phyloP scores from a whole-genome alignment of 1,140 invertebrate species.

The Meloidogyne hapla region DNA sequence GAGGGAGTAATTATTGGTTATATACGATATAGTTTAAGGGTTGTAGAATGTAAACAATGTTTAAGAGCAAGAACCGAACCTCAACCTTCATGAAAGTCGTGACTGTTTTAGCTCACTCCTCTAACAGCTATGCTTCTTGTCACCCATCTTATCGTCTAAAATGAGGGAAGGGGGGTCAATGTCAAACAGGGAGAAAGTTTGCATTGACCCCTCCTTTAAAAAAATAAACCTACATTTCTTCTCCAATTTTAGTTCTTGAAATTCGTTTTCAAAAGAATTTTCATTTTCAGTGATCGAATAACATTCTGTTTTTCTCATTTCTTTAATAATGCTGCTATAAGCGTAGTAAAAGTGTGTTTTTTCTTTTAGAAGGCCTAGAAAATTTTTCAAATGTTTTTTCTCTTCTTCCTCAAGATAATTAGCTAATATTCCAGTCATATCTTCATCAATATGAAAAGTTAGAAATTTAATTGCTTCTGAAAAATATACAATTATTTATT shows the following conservation, averaged over 20 bases:
- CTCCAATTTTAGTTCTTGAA: neutral
- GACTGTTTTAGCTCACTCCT: too few relatives aligned
- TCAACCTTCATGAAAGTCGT: too few relatives aligned
- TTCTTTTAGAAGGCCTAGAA: neutral
- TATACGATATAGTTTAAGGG: too few relatives aligned
- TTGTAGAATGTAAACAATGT: too few relatives aligned
- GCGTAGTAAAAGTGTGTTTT: neutral
- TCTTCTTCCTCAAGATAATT: neutral
- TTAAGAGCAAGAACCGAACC: too few relatives aligned
- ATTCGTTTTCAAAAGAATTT: neutral
- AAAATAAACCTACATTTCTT: neutral
- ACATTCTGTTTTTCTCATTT: neutral
- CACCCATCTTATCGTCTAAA: too few relatives aligned
- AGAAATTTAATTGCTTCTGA: neutral
- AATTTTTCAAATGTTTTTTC: neutral
- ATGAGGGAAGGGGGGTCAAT: too few relatives aligned
- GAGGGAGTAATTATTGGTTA: too few relatives aligned
- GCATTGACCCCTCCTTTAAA: too few relatives aligned
- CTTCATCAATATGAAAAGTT: neutral
- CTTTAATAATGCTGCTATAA: neutral
- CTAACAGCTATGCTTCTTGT: too few relatives aligned
- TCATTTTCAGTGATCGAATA: neutral
- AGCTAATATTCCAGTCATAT: neutral
- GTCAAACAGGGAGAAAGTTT: too few relatives aligned
- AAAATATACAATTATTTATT: neutral